phyloP scores from a whole-genome alignment of 1,140 invertebrate species.

The Odontomachus brunneus region DNA sequence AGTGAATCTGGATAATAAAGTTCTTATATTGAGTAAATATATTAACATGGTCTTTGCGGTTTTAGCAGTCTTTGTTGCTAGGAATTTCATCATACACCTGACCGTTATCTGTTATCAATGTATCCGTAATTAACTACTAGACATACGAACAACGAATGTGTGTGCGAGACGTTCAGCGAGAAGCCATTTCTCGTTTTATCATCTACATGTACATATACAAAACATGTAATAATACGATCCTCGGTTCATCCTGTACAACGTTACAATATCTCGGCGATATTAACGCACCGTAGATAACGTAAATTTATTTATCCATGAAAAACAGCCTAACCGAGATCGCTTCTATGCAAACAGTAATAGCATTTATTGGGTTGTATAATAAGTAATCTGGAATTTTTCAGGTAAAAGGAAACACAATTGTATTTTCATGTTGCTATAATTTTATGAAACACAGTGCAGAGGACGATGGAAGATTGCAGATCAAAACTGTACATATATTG shows the following conservation, averaged over 20 bases:
- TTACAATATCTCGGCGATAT: not conserved
- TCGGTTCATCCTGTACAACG: not conserved
- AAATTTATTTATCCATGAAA: not conserved
- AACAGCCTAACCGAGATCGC: too few relatives aligned
- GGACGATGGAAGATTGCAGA: too few relatives aligned
- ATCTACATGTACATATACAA: not conserved
- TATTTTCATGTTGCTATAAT: too few relatives aligned
- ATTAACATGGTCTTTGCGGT: not conserved
- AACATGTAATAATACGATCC: conserved; percentile 2
- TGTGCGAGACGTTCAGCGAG: not conserved
- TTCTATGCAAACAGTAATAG: not conserved
- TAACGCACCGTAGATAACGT: not conserved
- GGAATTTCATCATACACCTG: not conserved
- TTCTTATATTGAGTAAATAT: too few relatives aligned
- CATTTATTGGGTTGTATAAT: too few relatives aligned
- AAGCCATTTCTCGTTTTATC: conserved; percentile 25
- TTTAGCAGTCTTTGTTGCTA: not conserved
- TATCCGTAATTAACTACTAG: conserved; percentile 12
- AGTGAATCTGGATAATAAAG: too few relatives aligned
- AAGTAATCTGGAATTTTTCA: too few relatives aligned
- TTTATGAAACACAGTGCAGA: too few relatives aligned
- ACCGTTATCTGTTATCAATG: not conserved
- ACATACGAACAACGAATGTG: not conserved
- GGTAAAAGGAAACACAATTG: too few relatives aligned
- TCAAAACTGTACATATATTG: too few relatives aligned